A percentile compares a stretch with the other conserved stretches of the same genome.
Evolutionary conservation across 2,888 invertebrate genomes (phyloP).

Genomic region (Pachliopta kotzebuea): DNA sequence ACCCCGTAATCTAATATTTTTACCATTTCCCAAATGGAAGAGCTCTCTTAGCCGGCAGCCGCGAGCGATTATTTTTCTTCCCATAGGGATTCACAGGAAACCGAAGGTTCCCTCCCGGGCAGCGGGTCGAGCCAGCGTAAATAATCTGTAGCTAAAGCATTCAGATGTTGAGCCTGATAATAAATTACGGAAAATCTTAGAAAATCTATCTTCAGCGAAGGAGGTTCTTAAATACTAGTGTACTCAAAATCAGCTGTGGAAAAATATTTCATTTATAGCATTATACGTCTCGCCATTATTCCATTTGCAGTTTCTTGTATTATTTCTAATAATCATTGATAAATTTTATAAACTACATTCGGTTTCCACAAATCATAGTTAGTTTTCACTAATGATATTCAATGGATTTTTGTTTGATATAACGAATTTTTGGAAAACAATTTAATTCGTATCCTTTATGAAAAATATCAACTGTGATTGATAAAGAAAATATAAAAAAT

Average conservation of each 20-base stretch:
- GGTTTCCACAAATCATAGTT: no score
- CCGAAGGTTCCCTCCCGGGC: constrained; percentile 42
- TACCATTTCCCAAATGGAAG: constrained; percentile 70
- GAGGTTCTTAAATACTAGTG: constrained; percentile 1
- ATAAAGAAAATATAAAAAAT: neutral
- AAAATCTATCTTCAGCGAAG: constrained; percentile 19
- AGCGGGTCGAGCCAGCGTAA: constrained; percentile 59
- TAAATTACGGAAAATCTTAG: constrained; percentile 13
- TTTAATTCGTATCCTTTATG: no score
- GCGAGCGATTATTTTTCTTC: constrained; percentile 66
- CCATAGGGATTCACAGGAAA: constrained; percentile 27
- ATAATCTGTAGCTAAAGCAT: constrained; percentile 72
- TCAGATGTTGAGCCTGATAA: constrained; percentile 45
- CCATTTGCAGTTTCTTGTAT: no score
- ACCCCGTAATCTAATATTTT: constrained; percentile 61
- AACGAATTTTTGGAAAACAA: no score
- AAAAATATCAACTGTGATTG: no score
- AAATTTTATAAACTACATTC: no score
- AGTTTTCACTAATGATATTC: no score
- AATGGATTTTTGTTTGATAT: no score
- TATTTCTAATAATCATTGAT: no score
- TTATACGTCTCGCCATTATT: neutral
- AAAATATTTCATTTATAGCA: neutral
- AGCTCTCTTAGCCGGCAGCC: constrained; percentile 67
- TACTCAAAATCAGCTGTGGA: neutral